A percentile compares a stretch with the other conserved stretches of the same genome.
These are phyloP conservation scores for Salmo trutta DNA, from an alignment of 2,797 vertebrate species.

Conservation along the genomic window DNA sequence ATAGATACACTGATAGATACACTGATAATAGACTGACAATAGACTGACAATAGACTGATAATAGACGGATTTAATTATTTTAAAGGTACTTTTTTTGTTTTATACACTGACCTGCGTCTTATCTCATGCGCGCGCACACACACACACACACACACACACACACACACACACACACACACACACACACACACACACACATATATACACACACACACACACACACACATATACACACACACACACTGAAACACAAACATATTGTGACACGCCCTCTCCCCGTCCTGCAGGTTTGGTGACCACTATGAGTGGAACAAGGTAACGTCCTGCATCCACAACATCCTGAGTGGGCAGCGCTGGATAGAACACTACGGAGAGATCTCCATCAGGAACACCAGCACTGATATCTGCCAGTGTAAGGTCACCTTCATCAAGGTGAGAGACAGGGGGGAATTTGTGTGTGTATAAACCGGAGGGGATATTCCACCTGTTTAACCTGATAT, in stretches of 20 bases:
- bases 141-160: neutral
- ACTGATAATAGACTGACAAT: too few relatives aligned
- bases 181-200: neutral
- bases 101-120: too few relatives aligned
- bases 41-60: too few relatives aligned
- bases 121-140: too few relatives aligned
- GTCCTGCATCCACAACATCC: slow-evolving; percentile 97
- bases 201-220: neutral
- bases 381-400: slow-evolving; percentile 87
- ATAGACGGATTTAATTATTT: neutral
- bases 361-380: slow-evolving; percentile 98
- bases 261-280: neutral
- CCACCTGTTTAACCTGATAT: neutral
- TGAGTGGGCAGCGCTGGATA: slow-evolving; percentile 97
- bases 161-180: neutral
- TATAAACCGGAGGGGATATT: neutral
- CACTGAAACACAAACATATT: neutral
- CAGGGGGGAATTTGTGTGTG: neutral
- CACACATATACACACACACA: neutral
- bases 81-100: neutral
- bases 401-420: slow-evolving; percentile 91
- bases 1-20: too few relatives aligned
- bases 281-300: slow-evolving; percentile 86
- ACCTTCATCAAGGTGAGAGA: slow-evolving; percentile 90
- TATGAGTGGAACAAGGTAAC: slow-evolving; percentile 99